phyloP scores from a whole-genome alignment of 2,888 invertebrate genomes.

The Tanytarsus gracilentus region DNA sequence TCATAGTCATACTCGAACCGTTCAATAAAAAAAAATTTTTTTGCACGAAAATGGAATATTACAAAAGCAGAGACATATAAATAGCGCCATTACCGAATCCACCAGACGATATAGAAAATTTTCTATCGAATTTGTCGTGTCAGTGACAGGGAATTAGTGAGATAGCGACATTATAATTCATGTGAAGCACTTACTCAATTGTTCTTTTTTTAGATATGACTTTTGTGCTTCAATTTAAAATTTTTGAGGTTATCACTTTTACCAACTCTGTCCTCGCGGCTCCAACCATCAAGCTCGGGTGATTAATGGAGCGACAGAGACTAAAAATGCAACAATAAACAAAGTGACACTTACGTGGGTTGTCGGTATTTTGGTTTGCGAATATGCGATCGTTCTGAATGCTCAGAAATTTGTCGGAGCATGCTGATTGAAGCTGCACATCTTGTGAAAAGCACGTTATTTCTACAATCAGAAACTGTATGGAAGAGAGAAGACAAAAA shows the following conservation, averaged over 20 bases:
- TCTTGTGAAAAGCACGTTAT: conserved; percentile 24
- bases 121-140: conserved; percentile 23
- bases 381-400: conserved; percentile 24
- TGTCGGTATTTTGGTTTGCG: conserved; percentile 26
- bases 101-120: too few species aligned
- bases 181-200: too few species aligned
- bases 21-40: too few species aligned
- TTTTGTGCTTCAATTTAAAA: too few species aligned
- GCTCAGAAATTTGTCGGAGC: conserved; percentile 27
- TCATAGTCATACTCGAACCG: background rate
- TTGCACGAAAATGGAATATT: too few species aligned
- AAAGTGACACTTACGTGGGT: conserved; percentile 25
- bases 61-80: too few species aligned
- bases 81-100: too few species aligned
- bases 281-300: background rate
- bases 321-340: background rate
- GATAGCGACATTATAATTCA: background rate
- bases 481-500: background rate
- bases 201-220: too few species aligned
- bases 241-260: too few species aligned
- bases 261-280: too few species aligned
- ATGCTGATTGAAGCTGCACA: conserved; percentile 28
- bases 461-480: conserved; percentile 27
- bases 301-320: background rate
- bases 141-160: background rate